A percentile compares a stretch with the other conserved stretches of the same genome.
phyloP scores from a whole-genome alignment of 2,797 vertebrate genomes.

The Agapornis canus region DNA sequence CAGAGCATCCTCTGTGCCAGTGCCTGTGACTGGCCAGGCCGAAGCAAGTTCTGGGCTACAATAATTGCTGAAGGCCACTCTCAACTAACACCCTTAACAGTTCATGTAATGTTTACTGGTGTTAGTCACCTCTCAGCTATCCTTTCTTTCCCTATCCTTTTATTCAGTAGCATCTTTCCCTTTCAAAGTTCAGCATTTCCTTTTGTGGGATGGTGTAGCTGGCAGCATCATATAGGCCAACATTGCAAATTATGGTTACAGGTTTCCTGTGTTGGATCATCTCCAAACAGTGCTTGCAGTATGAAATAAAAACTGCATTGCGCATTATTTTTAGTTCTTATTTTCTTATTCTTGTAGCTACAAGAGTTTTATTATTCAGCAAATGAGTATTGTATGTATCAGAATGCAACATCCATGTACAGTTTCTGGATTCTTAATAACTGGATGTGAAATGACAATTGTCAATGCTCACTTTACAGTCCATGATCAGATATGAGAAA shows the following conservation, averaged over 20 bases:
- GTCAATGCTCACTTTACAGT: neutral
- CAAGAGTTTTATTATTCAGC: neutral
- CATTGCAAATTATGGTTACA: neutral
- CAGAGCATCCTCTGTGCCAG: neutral
- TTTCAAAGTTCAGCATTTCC: neutral
- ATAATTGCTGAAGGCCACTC: neutral
- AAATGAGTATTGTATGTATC: neutral
- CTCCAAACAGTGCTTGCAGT: neutral
- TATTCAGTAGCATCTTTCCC: neutral
- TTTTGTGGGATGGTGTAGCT: neutral
- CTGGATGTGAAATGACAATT: neutral
- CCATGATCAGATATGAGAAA: neutral
- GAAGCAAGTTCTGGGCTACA: neutral
- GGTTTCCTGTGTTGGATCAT: neutral
- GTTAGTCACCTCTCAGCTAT: neutral
- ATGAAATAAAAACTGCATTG: neutral
- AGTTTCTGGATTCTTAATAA: neutral
- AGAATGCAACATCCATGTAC: neutral
- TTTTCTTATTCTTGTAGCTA: neutral
- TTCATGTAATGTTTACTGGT: neutral
- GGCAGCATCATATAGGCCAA: neutral
- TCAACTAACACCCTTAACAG: neutral
- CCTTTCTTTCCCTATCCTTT: neutral
- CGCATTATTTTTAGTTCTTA: neutral
- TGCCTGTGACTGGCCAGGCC: accelerated